Conservation (phyloP, 2,888 invertebrate genomes). For the Chloroclysta siterata region DNA sequence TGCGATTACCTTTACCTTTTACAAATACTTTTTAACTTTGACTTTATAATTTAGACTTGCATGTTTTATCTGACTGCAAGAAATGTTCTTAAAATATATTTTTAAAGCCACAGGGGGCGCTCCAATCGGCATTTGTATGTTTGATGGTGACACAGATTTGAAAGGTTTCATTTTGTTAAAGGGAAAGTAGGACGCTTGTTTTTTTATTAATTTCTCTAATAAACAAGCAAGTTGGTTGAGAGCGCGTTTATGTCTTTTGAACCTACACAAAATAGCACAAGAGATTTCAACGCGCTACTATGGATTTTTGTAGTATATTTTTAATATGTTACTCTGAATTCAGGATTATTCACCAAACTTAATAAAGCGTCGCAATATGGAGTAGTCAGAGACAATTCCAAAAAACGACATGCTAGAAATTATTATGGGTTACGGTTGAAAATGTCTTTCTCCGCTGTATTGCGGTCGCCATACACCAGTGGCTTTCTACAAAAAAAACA, state of each 20-base stretch:
- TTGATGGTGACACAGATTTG: background rate
- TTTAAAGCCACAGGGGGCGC: background rate
- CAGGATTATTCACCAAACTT: background rate
- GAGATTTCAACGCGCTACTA: conserved; percentile 51
- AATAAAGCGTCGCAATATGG: no score
- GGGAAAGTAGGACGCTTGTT: background rate
- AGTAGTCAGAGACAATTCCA: background rate
- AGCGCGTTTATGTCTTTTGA: conserved; percentile 36
- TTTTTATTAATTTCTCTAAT: background rate
- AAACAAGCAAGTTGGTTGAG: background rate
- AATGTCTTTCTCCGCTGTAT: no score
- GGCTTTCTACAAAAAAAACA: no score
- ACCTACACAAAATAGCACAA: conserved; percentile 36
- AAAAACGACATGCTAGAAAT: background rate
- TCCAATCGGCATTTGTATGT: background rate
- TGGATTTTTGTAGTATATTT: background rate
- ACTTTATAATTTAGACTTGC: no score
- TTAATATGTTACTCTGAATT: background rate
- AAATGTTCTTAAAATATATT: background rate
- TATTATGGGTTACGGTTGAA: no score
- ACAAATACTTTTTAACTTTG: no score
- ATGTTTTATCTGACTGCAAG: no score
- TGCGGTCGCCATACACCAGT: no score
- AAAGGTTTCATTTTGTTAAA: background rate
- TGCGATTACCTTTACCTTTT: no score